These are phyloP conservation scores for Agriopis aurantiaria DNA, from an alignment of 2,888 invertebrate genomes.

Conservation along the genomic window DNA sequence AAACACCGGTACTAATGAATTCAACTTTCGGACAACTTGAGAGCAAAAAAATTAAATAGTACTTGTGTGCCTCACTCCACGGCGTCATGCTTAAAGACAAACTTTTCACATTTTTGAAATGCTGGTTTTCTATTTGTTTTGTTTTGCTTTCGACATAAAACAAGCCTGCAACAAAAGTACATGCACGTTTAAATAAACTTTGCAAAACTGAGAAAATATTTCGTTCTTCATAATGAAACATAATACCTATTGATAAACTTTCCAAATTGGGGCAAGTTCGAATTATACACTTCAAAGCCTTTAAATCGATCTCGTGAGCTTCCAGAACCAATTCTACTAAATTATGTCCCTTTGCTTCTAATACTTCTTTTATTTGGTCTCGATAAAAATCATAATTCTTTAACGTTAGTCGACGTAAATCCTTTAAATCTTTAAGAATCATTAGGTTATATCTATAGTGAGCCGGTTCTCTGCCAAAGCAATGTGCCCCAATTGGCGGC, in stretches of 20 bases:
- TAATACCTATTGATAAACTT: background rate
- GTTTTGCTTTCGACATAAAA: background rate
- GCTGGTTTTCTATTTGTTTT: background rate
- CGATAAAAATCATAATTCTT: background rate
- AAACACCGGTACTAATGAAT: background rate
- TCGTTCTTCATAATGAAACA: background rate
- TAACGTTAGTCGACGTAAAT: conserved; percentile 2
- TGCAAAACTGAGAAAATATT: background rate
- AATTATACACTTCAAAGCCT: background rate
- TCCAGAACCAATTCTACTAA: background rate
- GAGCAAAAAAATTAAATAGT: background rate
- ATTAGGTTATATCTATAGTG: background rate
- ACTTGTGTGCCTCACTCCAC: background rate
- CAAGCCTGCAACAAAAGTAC: background rate
- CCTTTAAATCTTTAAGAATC: background rate
- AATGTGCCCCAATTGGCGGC: background rate
- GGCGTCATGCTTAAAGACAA: background rate
- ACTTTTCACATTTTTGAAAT: background rate
- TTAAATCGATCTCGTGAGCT: conserved; percentile 3
- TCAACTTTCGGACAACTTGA: conserved; percentile 3
- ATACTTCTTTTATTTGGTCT: background rate
- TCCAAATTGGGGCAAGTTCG: conserved; percentile 5
- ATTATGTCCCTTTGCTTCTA: background rate
- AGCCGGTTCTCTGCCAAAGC: background rate
- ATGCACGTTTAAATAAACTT: background rate